Conservation (phyloP, 2,797 vertebrate genomes). For the Chaetodon trifasciatus region DNA sequence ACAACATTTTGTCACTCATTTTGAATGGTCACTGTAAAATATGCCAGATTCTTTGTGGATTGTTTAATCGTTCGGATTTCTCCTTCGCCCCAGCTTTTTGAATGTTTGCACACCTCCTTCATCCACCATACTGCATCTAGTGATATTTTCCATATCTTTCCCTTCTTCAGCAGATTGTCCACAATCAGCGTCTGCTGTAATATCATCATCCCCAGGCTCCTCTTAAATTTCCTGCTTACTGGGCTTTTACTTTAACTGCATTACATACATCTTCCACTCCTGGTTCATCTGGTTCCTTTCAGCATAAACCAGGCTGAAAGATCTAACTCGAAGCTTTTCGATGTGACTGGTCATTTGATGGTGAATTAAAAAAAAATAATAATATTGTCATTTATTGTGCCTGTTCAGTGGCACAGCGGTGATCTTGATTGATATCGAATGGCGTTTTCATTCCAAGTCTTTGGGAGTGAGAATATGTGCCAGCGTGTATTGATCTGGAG, state of each 20-base stretch:
- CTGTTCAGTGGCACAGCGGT: conserved; percentile 63
- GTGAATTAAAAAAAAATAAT: conserved; percentile 57
- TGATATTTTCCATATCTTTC: conserved; percentile 79
- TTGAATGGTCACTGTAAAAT: conserved; percentile 9
- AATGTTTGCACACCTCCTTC: conserved; percentile 35
- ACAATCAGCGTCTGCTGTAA: conserved; percentile 79
- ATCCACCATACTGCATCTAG: conserved; percentile 60
- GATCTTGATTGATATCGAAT: conserved; percentile 78
- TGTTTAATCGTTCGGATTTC: conserved; percentile 25
- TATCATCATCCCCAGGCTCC: conserved; percentile 80
- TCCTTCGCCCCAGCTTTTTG: conserved; percentile 3
- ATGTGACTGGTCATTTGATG: conserved; percentile 56
- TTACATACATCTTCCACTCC: conserved; percentile 80
- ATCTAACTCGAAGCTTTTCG: conserved; percentile 45
- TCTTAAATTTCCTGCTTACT: conserved; percentile 84
- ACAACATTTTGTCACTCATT: conserved; percentile 11
- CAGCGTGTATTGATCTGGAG: conserved; percentile 78
- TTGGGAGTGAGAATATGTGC: conserved; percentile 72
- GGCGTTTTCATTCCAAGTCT: conserved; percentile 74
- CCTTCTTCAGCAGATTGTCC: conserved; percentile 78
- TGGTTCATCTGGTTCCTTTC: conserved; percentile 80
- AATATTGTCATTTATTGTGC: conserved; percentile 63
- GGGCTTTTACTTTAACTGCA: conserved; percentile 85
- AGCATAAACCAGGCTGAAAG: conserved; percentile 70
- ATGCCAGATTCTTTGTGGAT: conserved; percentile 12